Conservation (phyloP, 2,113 vertebrate genomes). For the Haplotaxodon microlepis region DNA sequence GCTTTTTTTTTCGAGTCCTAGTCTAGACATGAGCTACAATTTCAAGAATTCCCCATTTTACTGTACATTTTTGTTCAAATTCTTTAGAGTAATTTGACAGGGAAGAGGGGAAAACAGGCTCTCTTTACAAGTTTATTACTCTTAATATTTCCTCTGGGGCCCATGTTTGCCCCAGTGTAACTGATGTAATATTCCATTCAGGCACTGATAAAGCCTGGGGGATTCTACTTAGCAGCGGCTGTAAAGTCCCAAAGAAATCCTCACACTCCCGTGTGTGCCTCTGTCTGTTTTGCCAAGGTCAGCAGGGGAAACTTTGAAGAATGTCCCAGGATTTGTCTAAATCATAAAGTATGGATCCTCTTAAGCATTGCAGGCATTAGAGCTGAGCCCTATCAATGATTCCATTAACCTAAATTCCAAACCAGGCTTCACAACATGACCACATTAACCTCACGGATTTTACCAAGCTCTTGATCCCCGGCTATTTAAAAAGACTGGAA, state of each 20-base stretch:
- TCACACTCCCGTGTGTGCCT: background rate
- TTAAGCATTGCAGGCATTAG: constrained; percentile 55
- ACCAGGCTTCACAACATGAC: constrained; percentile 40
- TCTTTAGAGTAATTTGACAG: background rate
- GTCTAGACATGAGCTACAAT: constrained; percentile 30
- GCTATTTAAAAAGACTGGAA: constrained; percentile 24
- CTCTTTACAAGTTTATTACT: constrained; percentile 29
- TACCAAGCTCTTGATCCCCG: constrained; percentile 50
- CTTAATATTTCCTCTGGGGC: constrained; percentile 29
- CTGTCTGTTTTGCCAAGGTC: constrained; percentile 26
- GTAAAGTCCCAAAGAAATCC: constrained; percentile 26
- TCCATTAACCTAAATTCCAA: constrained; percentile 66
- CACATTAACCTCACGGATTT: constrained; percentile 59
- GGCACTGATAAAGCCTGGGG: constrained; percentile 30
- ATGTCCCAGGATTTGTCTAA: constrained; percentile 57
- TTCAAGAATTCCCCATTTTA: background rate
- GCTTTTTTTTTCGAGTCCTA: background rate
- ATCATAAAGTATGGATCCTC: constrained; percentile 54
- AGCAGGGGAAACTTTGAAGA: constrained; percentile 51
- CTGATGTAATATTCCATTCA: constrained; percentile 44
- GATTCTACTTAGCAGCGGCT: constrained; percentile 15
- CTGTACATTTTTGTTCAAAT: constrained; percentile 2
- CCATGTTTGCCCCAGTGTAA: constrained; percentile 15
- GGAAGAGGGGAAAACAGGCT: constrained; percentile 7
- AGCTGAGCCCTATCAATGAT: constrained; percentile 52